Percentiles rank a stretch among this genome's conserved stretches.
phyloP scores from a whole-genome alignment of 2,888 invertebrate genomes.

The Zelleria hepariella region DNA sequence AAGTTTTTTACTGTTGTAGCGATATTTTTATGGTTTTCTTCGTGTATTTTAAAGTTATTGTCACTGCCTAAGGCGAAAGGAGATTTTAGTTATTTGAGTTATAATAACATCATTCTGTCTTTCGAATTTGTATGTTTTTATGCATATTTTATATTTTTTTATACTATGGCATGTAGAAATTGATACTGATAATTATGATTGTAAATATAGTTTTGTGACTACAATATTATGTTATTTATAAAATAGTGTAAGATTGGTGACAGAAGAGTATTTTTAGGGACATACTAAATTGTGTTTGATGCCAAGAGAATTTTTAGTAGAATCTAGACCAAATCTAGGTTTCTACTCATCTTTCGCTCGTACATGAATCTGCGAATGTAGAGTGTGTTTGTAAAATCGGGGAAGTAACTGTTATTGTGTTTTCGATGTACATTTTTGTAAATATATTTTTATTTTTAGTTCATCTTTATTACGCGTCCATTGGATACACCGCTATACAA shows the following conservation, averaged over 20 bases:
- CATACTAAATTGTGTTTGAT: neutral
- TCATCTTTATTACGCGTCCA: slow-evolving; percentile 15
- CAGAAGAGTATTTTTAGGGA: slow-evolving; percentile 18
- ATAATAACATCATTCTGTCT: neutral
- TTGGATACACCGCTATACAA: slow-evolving; percentile 26
- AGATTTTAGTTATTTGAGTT: neutral
- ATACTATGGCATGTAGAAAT: slow-evolving; percentile 3
- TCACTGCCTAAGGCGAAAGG: slow-evolving; percentile 1
- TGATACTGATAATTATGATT: neutral
- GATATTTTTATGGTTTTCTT: neutral
- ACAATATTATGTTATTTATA: slow-evolving; percentile 40
- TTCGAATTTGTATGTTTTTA: neutral
- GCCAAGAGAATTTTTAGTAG: slow-evolving; percentile 3
- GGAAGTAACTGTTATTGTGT: slow-evolving; percentile 19
- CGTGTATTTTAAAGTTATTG: neutral
- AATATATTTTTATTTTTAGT: slow-evolving; percentile 31
- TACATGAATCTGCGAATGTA: neutral
- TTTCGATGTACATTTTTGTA: slow-evolving; percentile 44
- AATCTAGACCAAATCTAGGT: neutral
- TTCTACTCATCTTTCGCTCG: neutral
- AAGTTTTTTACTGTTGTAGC: neutral
- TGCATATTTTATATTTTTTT: slow-evolving; percentile 1
- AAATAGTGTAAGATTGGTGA: slow-evolving; percentile 35
- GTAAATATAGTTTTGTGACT: slow-evolving; percentile 19
- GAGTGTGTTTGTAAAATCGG: neutral